Conservation (phyloP, 1,140 invertebrate genomes). For the Sitophilus oryzae region DNA sequence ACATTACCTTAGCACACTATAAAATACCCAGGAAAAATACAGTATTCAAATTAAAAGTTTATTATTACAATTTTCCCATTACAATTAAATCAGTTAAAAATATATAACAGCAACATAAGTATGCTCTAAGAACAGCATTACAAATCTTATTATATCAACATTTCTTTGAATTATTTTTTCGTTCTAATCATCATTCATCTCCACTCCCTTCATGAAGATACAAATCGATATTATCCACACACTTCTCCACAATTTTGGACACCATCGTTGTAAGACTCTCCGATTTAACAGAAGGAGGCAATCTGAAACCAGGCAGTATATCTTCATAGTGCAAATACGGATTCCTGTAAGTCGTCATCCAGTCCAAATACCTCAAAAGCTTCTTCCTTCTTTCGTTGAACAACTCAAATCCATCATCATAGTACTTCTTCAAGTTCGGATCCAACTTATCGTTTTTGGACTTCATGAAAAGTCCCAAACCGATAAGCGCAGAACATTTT, state of each 20-base stretch:
- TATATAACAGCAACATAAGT: no score
- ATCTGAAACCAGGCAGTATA: conserved; percentile 28
- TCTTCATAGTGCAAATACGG: conserved; percentile 42
- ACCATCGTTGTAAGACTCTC: conserved; percentile 20
- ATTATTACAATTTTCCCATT: no score
- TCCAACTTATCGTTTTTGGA: conserved; percentile 43
- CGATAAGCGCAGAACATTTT: conserved; percentile 47
- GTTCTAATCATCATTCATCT: no score
- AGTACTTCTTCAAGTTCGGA: conserved; percentile 34
- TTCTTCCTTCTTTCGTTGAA: conserved; percentile 44
- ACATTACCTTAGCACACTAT: no score
- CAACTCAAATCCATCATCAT: conserved; percentile 39
- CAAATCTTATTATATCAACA: no score
- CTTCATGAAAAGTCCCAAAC: conserved; percentile 52
- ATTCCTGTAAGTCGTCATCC: conserved; percentile 47
- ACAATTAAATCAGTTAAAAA: no score
- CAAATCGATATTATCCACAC: conserved; percentile 20
- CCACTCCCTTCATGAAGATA: conserved; percentile 12
- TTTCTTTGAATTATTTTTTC: no score
- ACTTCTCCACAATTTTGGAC: conserved; percentile 22
- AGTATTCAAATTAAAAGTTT: no score
- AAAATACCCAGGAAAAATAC: no score
- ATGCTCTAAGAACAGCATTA: no score
- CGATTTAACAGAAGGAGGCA: conserved; percentile 18
- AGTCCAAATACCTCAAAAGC: conserved; percentile 43